Percentiles rank a stretch among this genome's conserved stretches.
phyloP scores from a whole-genome alignment of 2,797 vertebrate species.

The Lacerta agilis region DNA sequence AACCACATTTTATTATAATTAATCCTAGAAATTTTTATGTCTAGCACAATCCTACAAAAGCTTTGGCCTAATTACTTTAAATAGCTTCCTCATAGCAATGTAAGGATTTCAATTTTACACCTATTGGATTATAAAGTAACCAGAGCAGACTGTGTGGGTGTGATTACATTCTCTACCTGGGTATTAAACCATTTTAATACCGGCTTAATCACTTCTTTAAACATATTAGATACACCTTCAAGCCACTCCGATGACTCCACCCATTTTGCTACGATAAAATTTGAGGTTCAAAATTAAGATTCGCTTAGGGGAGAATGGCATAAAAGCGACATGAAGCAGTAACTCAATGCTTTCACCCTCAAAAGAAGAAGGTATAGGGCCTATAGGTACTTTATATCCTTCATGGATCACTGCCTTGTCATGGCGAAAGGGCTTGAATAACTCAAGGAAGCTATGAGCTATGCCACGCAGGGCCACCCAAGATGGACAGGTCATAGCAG shows the following conservation, averaged over 20 bases:
- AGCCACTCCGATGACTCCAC: constrained; percentile 22
- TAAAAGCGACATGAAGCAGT: background rate
- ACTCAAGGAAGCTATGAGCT: no score
- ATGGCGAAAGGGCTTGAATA: no score
- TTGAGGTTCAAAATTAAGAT: background rate
- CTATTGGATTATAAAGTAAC: constrained; percentile 65
- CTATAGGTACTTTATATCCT: no score
- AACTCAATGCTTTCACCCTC: background rate
- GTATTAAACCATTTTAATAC: constrained; percentile 54
- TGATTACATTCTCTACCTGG: constrained; percentile 55
- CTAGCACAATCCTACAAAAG: constrained; percentile 50
- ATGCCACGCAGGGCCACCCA: no score
- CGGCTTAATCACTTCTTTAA: constrained; percentile 33
- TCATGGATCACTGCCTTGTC: no score
- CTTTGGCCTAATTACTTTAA: constrained; percentile 68
- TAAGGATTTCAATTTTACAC: constrained; percentile 66
- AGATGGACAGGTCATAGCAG: no score
- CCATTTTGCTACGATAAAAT: constrained; percentile 11
- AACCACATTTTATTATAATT: constrained; percentile 31
- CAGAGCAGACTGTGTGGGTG: constrained; percentile 28
- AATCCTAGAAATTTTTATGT: constrained; percentile 46
- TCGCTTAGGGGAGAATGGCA: background rate
- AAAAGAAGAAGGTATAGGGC: no score
- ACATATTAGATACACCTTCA: constrained; percentile 11
- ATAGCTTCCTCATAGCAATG: constrained; percentile 54